Evolutionary conservation across 2,797 vertebrate genomes (phyloP), one percentile per base, ranked within the genome.

Genomic region (Sebastes dallii): DNA sequence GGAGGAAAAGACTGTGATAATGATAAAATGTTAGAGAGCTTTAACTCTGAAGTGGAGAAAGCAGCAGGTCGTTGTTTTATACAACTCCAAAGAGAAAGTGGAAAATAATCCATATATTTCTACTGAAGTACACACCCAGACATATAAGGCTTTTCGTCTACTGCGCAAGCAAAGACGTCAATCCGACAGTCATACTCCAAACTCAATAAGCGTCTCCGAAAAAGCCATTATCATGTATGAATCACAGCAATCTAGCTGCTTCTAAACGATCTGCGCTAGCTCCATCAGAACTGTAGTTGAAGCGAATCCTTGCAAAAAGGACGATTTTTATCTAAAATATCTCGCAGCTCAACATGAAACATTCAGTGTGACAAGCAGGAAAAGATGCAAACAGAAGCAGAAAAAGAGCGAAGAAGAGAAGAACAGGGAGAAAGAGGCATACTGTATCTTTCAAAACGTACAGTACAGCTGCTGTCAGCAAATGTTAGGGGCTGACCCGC

Each of bases 401-500:
- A 46, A 42, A 3, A 72, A 39, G 39, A 70, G 29, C 1, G 6
- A 54, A 62, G 29, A 20, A 6, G 20, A 42, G 29, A 25, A 42
- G 52, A 4, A 25, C 36, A 46, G 12, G 59, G 22, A 66, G 22
- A n/a, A 10, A 24, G 16, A 32, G 24, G 20, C 22, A 22, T 27
- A 27, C 36, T 55, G 55, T 42, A 69, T 42, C 65, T 80, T 69
- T 85, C 22, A 52, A 69, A 64, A 82, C 0, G 4, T 66, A 74
- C 77, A 59, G 78, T 50, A 5, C 10, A 2, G 30, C 69, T 69
- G 56, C 62, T 72, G 39, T 70, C 64, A 5, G 84, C 62, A 90
- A 93, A 92, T 88, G 85, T 78, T 86, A 84, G 16, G 8, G 29
- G 12, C 13, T 77, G 75, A 82, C 79, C 74, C 2, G 20, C 27